phyloP scores from a whole-genome alignment of 2,797 vertebrate genomes.

The Dicrostonyx torquatus region DNA sequence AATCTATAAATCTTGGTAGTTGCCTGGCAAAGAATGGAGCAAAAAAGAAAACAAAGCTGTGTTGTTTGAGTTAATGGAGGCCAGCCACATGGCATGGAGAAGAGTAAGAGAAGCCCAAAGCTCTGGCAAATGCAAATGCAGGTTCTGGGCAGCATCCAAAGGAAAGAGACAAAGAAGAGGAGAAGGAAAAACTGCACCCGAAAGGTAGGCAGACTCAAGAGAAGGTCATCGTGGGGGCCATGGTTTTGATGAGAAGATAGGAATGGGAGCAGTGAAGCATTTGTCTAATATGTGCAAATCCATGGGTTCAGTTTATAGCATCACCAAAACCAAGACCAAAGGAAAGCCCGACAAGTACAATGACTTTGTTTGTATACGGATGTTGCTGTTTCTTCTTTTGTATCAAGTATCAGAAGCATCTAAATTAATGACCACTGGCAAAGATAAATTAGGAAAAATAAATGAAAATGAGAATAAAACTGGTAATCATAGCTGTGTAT shows the following conservation, averaged over 20 bases:
- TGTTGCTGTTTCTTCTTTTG: background rate
- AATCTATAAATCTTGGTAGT: background rate
- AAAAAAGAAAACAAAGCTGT: background rate
- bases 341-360: background rate
- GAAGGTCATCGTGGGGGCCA: too few species aligned
- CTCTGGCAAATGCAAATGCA: background rate
- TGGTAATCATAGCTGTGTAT: background rate
- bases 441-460: background rate
- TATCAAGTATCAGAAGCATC: background rate
- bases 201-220: background rate
- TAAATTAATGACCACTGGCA: background rate
- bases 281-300: background rate
- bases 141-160: background rate
- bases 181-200: background rate
- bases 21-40: background rate
- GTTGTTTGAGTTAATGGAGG: background rate
- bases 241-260: background rate
- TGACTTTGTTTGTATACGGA: background rate
- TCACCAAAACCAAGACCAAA: background rate
- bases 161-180: background rate
- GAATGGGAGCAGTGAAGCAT: too few species aligned
- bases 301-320: background rate
- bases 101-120: background rate
- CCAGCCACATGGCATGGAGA: background rate
- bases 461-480: background rate